Evolutionary conservation across 2,888 invertebrate genomes (phyloP).

Genomic region (Ashinkailepas kermadecensis): DNA sequence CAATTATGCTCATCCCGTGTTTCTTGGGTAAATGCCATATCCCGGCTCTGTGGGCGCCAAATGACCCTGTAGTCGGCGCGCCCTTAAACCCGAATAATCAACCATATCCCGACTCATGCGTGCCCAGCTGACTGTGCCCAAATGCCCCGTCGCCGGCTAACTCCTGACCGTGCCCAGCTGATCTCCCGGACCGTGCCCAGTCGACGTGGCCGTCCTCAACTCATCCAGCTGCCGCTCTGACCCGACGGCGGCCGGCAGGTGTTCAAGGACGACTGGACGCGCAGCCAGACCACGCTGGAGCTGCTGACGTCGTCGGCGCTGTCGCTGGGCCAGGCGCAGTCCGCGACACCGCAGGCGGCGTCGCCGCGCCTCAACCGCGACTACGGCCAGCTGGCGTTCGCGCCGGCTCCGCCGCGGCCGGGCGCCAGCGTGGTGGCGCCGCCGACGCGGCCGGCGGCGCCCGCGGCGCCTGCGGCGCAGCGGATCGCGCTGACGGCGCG

Average conservation of each 20-base stretch:
- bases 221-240: too few relatives aligned
- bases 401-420: not conserved
- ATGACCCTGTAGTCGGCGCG: too few relatives aligned
- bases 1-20: too few relatives aligned
- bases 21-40: too few relatives aligned
- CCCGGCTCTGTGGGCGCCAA: too few relatives aligned
- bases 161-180: too few relatives aligned
- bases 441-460: not conserved
- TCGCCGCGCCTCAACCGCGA: slow-evolving; percentile 6
- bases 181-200: too few relatives aligned
- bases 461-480: slow-evolving; percentile 6
- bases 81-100: too few relatives aligned
- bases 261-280: slow-evolving; percentile 32
- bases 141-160: too few relatives aligned
- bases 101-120: too few relatives aligned
- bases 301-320: slow-evolving; percentile 29
- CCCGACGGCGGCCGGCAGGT: slow-evolving; percentile 24
- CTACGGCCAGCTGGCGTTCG: not conserved
- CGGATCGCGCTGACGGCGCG: not conserved
- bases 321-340: slow-evolving; percentile 17
- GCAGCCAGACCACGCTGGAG: slow-evolving; percentile 30
- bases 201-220: too few relatives aligned
- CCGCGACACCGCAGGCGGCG: not conserved
- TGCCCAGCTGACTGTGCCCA: too few relatives aligned
- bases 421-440: not conserved